Percentiles rank a stretch among this genome's conserved stretches.
phyloP scores from a whole-genome alignment of 2,113 vertebrate genomes.

The Morone saxatilis region DNA sequence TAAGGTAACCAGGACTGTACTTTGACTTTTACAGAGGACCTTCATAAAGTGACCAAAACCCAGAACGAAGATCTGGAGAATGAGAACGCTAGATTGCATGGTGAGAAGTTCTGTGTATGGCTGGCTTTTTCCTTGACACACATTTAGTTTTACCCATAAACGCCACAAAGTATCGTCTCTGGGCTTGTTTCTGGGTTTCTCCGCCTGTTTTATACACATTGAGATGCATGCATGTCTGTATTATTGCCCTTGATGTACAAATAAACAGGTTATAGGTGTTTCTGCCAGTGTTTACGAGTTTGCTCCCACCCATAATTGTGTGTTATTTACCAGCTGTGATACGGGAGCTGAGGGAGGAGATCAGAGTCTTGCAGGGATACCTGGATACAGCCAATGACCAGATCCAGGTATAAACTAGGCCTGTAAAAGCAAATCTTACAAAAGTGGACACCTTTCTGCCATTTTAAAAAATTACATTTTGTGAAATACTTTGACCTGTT shows the following conservation, averaged over 20 bases:
- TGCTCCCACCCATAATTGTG: background rate
- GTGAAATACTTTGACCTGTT: constrained; percentile 15
- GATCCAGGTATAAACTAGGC: constrained; percentile 80
- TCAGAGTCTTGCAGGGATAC: constrained; percentile 79
- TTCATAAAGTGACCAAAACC: constrained; percentile 78
- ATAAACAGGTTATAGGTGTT: background rate
- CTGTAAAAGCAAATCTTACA: background rate
- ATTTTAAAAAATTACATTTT: background rate
- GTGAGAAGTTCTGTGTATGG: constrained; percentile 67
- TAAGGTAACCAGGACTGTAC: background rate
- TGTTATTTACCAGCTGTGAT: constrained; percentile 76
- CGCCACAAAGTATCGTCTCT: background rate
- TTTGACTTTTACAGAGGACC: constrained; percentile 74
- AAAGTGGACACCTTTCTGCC: background rate
- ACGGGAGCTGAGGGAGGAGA: constrained; percentile 80
- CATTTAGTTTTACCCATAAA: background rate
- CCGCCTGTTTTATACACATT: background rate
- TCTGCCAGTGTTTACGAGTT: background rate
- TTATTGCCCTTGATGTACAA: background rate
- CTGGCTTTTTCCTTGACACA: background rate
- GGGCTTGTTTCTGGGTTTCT: background rate
- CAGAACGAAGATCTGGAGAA: constrained; percentile 80
- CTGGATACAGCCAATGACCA: constrained; percentile 85
- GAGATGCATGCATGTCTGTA: background rate
- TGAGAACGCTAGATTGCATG: constrained; percentile 78